Evolutionary conservation across 2,113 vertebrate species (phyloP).

Genomic region (Passer domesticus): DNA sequence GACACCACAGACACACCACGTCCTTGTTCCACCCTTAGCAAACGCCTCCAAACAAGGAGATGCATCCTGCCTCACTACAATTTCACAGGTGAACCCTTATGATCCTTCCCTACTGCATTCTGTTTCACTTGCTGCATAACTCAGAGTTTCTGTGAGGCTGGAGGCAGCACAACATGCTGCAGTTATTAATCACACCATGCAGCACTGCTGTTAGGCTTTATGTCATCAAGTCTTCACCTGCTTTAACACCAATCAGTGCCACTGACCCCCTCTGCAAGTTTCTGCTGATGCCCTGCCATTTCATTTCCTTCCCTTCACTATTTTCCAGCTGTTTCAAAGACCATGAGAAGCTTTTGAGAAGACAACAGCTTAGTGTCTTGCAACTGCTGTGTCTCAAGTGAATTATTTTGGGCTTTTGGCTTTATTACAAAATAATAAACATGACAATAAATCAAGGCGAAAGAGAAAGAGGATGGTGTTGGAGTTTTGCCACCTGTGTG

Average conservation of each 20-base stretch:
- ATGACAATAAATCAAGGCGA: neutral
- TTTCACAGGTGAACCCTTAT: neutral
- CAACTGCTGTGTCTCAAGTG: neutral
- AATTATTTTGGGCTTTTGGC: neutral
- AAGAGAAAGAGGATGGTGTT: neutral
- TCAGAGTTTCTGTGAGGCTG: neutral
- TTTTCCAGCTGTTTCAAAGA: neutral
- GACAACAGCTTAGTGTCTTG: neutral
- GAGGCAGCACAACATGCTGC: neutral
- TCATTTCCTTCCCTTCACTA: neutral
- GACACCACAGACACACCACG: rapidly evolving
- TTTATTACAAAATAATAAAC: neutral
- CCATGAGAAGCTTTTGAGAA: neutral
- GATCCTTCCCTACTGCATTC: neutral
- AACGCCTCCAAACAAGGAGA: neutral
- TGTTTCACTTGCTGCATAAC: neutral
- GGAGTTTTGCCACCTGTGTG: neutral
- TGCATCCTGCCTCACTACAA: rapidly evolving
- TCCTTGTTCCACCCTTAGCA: neutral
- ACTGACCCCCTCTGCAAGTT: neutral
- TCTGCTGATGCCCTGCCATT: neutral
- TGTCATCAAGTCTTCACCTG: neutral
- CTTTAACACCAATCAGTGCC: neutral
- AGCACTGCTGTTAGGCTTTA: neutral
- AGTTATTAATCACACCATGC: neutral